phyloP scores from a whole-genome alignment of 1,140 invertebrate genomes.

The Lasioglossum baleicum region DNA sequence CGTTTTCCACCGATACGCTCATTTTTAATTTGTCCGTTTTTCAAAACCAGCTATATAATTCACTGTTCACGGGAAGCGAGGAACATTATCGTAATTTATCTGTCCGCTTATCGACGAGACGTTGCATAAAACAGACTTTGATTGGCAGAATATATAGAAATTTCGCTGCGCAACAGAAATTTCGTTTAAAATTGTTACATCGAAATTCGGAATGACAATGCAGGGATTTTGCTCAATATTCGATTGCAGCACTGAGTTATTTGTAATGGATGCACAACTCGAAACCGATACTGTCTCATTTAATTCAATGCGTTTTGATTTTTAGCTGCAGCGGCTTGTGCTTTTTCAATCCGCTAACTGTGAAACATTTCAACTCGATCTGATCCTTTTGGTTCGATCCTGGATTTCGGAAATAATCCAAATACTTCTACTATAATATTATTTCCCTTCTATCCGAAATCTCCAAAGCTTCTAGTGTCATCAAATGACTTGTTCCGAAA shows the following conservation, averaged over 20 bases:
- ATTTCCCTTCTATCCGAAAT: too few species aligned
- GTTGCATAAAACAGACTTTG: too few species aligned
- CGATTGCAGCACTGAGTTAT: background rate
- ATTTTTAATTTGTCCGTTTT: background rate
- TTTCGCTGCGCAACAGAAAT: background rate
- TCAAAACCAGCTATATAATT: background rate
- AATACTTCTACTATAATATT: too few species aligned
- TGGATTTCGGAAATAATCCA: too few species aligned
- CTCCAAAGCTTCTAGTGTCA: too few species aligned
- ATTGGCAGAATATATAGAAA: background rate
- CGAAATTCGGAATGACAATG: background rate
- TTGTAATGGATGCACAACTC: background rate
- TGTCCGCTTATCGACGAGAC: background rate
- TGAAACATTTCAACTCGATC: background rate
- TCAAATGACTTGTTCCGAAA: too few species aligned
- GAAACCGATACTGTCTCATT: background rate
- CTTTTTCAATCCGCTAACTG: too few species aligned
- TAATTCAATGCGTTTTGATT: background rate
- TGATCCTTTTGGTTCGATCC: background rate
- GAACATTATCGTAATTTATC: background rate
- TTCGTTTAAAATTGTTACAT: background rate
- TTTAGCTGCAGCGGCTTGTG: background rate
- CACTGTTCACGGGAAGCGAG: too few species aligned
- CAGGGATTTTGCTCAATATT: background rate
- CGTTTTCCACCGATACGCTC: too few species aligned